Evolutionary conservation across 2,113 vertebrate genomes (phyloP).

Genomic region (Leucoraja erinaceus): DNA sequence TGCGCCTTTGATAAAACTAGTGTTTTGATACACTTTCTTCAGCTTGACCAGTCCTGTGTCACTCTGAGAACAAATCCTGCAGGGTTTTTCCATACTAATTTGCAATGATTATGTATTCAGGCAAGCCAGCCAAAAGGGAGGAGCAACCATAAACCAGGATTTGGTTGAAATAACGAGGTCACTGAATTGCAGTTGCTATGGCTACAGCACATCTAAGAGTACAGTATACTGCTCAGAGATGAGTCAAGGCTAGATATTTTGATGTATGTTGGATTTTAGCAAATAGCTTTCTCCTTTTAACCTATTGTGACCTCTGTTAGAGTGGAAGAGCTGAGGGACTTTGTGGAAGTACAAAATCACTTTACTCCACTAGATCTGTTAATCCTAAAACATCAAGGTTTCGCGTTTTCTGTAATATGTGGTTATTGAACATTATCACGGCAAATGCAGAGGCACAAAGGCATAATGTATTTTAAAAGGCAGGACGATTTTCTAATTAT

Average conservation of each 20-base stretch:
- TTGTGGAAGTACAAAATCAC: conserved; percentile 10
- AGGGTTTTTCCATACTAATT: conserved; percentile 79
- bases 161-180: conserved; percentile 99
- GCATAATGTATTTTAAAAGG: not conserved
- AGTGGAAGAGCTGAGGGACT: conserved; percentile 8
- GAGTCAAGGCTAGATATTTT: conserved; percentile 56
- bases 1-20: conserved; percentile 24
- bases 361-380: not conserved
- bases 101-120: conserved; percentile 99
- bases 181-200: conserved; percentile 99
- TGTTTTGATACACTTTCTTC: conserved; percentile 35
- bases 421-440: not conserved
- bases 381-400: conserved; percentile 22
- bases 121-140: conserved; percentile 98
- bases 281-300: conserved; percentile 34
- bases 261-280: conserved; percentile 46
- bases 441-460: not conserved
- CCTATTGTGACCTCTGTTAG: conserved; percentile 7
- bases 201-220: conserved; percentile 98
- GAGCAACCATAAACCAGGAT: conserved; percentile 97
- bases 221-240: conserved; percentile 85
- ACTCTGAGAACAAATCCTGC: conserved; percentile 61
- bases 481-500: conserved; percentile 1
- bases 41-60: conserved; percentile 50
- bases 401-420: not conserved